Evolutionary conservation across 2,888 invertebrate species (phyloP).

Genomic region (Rhodophaea formosa): DNA sequence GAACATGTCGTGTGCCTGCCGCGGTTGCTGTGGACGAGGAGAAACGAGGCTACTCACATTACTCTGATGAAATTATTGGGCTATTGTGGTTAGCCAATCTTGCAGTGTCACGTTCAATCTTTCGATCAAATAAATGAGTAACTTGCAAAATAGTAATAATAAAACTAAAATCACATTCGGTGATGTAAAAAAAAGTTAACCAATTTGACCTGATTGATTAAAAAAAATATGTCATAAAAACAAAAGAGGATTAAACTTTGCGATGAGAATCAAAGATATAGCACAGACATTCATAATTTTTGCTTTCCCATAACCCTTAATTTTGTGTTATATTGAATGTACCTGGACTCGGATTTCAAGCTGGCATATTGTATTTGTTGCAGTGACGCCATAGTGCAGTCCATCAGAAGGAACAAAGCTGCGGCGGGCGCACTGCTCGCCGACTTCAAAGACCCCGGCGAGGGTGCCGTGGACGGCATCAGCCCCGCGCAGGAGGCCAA

Average conservation of each 20-base stretch:
- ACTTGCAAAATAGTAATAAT: neutral
- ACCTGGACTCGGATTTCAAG: too few species aligned
- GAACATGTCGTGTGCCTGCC: neutral
- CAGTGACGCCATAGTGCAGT: slow-evolving; percentile 85
- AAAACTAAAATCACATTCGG: too few species aligned
- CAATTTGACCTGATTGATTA: too few species aligned
- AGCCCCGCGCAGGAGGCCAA: slow-evolving; percentile 77
- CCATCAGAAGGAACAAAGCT: slow-evolving; percentile 84
- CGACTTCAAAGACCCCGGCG: slow-evolving; percentile 84
- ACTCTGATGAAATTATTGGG: slow-evolving; percentile 7
- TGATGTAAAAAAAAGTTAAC: too few species aligned
- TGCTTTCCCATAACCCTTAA: neutral
- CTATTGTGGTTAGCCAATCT: neutral
- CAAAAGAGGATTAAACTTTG: too few species aligned
- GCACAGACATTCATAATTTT: too few species aligned
- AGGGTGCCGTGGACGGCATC: slow-evolving; percentile 80
- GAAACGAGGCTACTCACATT: slow-evolving; percentile 6
- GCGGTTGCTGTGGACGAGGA: slow-evolving; percentile 12
- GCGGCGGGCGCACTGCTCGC: slow-evolving; percentile 86
- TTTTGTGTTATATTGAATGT: neutral
- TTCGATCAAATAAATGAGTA: too few species aligned
- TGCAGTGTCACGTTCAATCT: neutral
- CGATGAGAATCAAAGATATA: too few species aligned
- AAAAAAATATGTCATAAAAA: too few species aligned
- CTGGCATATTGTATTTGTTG: slow-evolving; percentile 26